phyloP scores from a whole-genome alignment of 1,140 invertebrate species.

The Andrena cerasifolii region DNA sequence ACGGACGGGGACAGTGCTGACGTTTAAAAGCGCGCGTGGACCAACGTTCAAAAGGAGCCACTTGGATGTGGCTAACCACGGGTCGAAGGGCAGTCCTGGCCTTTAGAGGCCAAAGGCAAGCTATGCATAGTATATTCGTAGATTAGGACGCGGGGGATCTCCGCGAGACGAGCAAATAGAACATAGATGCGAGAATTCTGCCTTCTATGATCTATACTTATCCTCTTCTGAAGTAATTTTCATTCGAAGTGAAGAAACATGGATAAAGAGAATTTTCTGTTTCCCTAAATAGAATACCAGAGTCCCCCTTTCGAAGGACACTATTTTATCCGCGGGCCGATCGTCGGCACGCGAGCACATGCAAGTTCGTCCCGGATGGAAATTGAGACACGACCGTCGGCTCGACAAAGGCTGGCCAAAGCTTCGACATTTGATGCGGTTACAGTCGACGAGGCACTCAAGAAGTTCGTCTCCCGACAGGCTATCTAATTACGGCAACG shows the following conservation, averaged over 20 bases:
- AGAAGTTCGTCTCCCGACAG: conserved; percentile 41
- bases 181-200: no score
- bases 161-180: neutral
- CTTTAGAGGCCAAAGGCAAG: neutral
- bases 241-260: no score
- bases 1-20: neutral
- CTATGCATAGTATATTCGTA: neutral
- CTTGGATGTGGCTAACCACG: neutral
- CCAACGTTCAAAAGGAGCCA: neutral
- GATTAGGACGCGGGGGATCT: neutral
- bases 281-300: neutral
- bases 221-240: no score
- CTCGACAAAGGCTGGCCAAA: conserved; percentile 13
- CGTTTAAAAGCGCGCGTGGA: neutral
- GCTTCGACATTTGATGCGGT: conserved; percentile 47
- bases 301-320: no score
- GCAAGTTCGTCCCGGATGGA: neutral
- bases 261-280: no score
- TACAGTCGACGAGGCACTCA: conserved; percentile 50
- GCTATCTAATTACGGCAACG: conserved; percentile 47
- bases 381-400: conserved; percentile 2
- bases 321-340: no score
- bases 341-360: neutral
- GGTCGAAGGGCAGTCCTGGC: neutral
- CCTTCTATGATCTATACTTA: no score